phyloP scores from a whole-genome alignment of 2,888 invertebrate species.

The Rhogogaster chlorosoma region DNA sequence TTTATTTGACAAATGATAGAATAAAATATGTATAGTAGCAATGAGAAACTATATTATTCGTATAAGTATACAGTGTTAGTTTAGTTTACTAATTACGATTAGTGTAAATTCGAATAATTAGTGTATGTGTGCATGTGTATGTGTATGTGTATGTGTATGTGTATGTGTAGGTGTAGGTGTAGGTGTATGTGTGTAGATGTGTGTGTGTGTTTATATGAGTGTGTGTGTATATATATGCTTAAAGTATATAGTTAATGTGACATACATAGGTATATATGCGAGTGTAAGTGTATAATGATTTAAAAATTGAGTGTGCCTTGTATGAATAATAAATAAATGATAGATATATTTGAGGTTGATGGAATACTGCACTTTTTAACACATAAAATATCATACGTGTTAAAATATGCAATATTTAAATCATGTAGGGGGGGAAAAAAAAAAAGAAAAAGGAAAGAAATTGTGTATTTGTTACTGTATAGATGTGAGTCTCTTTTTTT shows the following conservation, averaged over 20 bases:
- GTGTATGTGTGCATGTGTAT: not conserved
- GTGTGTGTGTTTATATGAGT: not conserved
- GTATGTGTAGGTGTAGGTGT: not conserved
- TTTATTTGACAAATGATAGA: conserved; percentile 7
- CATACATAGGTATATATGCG: too few relatives aligned
- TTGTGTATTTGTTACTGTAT: conserved; percentile 25
- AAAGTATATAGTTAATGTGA: not conserved
- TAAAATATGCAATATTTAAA: not conserved
- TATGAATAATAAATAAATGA: too few relatives aligned
- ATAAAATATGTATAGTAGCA: not conserved
- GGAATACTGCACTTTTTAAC: not conserved
- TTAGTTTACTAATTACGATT: not conserved
- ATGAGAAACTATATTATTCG: not conserved
- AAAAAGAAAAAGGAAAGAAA: not conserved
- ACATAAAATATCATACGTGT: not conserved
- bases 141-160: not conserved
- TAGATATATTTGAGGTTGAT: not conserved
- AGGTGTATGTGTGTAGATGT: not conserved
- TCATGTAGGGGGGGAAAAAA: not conserved
- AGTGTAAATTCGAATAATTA: not conserved
- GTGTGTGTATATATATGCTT: not conserved
- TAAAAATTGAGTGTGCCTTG: not conserved
- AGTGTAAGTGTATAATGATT: not conserved
- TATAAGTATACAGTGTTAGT: conserved; percentile 1
- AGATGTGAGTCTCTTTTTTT: conserved; percentile 26